Percentiles rank a stretch among this genome's conserved stretches.
phyloP scores from a whole-genome alignment of 2,888 invertebrate species.

The Metopia argyrocephala region DNA sequence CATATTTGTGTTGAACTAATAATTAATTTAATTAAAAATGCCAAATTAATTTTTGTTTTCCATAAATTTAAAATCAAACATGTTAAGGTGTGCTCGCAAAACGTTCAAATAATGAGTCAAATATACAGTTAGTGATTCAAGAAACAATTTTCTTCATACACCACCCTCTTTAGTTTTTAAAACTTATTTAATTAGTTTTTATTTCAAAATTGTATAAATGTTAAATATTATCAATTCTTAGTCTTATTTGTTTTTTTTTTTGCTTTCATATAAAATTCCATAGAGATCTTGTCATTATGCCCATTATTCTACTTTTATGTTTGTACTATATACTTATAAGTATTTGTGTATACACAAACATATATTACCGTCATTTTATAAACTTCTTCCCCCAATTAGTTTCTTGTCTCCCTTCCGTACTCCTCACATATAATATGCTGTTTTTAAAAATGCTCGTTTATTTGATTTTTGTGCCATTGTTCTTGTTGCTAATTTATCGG shows the following conservation, averaged over 20 bases:
- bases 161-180: background rate
- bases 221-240: slow-evolving; percentile 24
- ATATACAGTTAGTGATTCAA: too few species aligned
- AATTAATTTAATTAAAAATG: too few species aligned
- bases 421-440: background rate
- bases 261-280: too few species aligned
- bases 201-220: slow-evolving; percentile 24
- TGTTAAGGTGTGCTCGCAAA: too few species aligned
- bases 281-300: slow-evolving; percentile 28
- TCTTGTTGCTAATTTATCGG: slow-evolving; percentile 77
- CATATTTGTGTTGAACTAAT: too few species aligned
- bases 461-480: slow-evolving; percentile 65
- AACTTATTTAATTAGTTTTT: slow-evolving; percentile 15
- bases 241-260: background rate
- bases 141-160: too few species aligned
- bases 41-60: too few species aligned
- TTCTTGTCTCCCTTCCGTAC: background rate
- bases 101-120: too few species aligned
- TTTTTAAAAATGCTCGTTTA: slow-evolving; percentile 66
- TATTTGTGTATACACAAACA: slow-evolving; percentile 3
- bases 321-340: too few species aligned
- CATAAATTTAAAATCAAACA: too few species aligned
- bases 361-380: slow-evolving; percentile 32
- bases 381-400: background rate
- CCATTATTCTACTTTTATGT: too few species aligned